A percentile compares a stretch with the other conserved stretches of the same genome.
These are phyloP conservation scores for Dipodomys spectabilis DNA, from an alignment of 2,113 vertebrate genomes.

Conservation along the genomic window DNA sequence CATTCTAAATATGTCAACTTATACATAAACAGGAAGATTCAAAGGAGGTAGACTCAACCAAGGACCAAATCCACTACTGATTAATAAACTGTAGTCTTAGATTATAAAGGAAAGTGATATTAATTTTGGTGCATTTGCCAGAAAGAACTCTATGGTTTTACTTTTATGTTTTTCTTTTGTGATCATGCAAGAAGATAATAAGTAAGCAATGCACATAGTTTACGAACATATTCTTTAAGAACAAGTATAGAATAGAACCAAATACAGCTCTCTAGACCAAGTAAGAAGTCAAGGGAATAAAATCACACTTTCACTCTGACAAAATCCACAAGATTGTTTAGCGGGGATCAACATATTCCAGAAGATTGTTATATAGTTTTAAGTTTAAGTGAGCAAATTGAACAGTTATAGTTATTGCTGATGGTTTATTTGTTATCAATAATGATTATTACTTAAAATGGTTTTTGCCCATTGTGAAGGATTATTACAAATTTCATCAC, in stretches of 20 bases:
- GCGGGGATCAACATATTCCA: neutral
- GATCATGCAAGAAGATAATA: neutral
- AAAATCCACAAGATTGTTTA: neutral
- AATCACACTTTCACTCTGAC: neutral
- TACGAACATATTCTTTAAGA: neutral
- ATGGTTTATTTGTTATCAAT: neutral
- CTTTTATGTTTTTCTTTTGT: conserved; percentile 53
- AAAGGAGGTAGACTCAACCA: conserved; percentile 32
- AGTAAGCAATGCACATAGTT: neutral
- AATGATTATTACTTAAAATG: neutral
- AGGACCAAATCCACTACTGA: conserved; percentile 31
- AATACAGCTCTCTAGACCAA: neutral
- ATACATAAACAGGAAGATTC: conserved; percentile 80
- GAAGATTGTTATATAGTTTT: neutral
- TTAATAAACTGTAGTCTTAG: neutral
- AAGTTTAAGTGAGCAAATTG: neutral
- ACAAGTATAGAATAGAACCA: neutral
- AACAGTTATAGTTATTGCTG: neutral
- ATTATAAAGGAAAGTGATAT: conserved; percentile 35
- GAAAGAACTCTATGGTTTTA: conserved; percentile 15
- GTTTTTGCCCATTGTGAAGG: neutral
- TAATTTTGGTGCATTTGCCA: conserved; percentile 22
- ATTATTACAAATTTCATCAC: conserved; percentile 23
- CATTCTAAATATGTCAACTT: conserved; percentile 76
- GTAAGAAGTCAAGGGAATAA: conserved; percentile 27